phyloP scores from a whole-genome alignment of 1,140 invertebrate genomes.

The Papilio dardanus region DNA sequence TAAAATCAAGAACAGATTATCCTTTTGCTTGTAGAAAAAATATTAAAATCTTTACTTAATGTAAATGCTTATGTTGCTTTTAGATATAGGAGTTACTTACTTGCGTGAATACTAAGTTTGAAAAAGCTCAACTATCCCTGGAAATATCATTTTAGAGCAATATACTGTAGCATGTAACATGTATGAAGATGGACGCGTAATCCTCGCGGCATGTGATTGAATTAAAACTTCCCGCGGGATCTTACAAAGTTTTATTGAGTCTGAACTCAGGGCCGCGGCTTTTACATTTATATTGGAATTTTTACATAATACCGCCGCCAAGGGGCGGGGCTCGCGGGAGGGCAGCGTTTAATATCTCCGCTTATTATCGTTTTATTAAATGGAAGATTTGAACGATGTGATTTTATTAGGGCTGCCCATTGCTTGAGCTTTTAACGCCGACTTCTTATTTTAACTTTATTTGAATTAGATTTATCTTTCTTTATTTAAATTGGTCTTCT shows the following conservation, averaged over 20 bases:
- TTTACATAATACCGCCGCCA: conserved; percentile 58
- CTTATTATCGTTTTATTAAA: conserved; percentile 41
- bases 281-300: conserved; percentile 67
- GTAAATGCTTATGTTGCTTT: too few species aligned
- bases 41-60: too few species aligned
- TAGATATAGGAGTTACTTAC: too few species aligned
- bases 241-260: conserved; percentile 62
- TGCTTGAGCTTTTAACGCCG: conserved; percentile 17
- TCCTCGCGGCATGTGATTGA: conserved; percentile 54
- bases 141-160: neutral
- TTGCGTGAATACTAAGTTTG: conserved; percentile 13
- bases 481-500: neutral
- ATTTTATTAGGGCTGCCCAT: conserved; percentile 21
- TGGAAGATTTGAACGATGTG: conserved; percentile 5
- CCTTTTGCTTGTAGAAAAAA: too few species aligned
- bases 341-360: conserved; percentile 32
- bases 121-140: neutral
- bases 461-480: neutral
- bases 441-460: conserved; percentile 9
- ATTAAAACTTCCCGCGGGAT: conserved; percentile 64
- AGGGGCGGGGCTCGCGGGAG: conserved; percentile 7
- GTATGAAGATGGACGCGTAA: conserved; percentile 30
- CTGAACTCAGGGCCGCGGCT: conserved; percentile 48
- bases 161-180: neutral
- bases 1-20: too few species aligned